phyloP scores from a whole-genome alignment of 2,888 invertebrate genomes.

The Hydrotaea cyrtoneurina region DNA sequence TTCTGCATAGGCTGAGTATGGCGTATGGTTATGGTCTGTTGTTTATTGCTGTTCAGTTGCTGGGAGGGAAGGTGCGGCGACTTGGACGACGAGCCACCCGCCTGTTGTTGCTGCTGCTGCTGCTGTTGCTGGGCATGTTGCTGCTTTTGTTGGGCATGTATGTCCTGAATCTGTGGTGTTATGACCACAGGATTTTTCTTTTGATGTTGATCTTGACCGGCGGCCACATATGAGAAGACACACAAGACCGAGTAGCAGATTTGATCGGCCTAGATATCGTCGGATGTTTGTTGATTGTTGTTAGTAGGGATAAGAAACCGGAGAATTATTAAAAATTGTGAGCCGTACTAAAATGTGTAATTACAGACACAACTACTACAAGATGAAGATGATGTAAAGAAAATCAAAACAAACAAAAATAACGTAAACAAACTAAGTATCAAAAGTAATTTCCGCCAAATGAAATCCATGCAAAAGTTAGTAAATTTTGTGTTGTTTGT shows the following conservation, averaged over 20 bases:
- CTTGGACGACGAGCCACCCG: constrained; percentile 50
- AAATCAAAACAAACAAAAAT: not conserved
- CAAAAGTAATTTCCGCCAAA: not conserved
- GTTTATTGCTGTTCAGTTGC: constrained; percentile 63
- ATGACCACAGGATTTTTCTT: constrained; percentile 82
- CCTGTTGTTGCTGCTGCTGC: constrained; percentile 70
- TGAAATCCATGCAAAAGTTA: constrained; percentile 29
- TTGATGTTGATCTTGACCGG: constrained; percentile 91
- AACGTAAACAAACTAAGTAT: not conserved
- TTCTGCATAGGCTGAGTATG: constrained; percentile 79
- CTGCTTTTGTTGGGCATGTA: constrained; percentile 79
- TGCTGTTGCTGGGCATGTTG: constrained; percentile 68
- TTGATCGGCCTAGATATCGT: constrained; percentile 91
- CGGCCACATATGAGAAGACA: constrained; percentile 99
- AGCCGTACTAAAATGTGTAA: not conserved
- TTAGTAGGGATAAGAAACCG: not conserved
- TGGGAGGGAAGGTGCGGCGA: constrained; percentile 64
- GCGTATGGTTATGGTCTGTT: constrained; percentile 76
- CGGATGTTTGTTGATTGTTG: constrained; percentile 13
- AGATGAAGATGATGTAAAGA: constrained; percentile 54
- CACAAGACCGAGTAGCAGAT: constrained; percentile 99
- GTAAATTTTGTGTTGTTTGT: not conserved
- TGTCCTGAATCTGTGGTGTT: constrained; percentile 79
- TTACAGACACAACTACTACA: not conserved
- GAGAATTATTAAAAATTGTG: not conserved